Evolutionary conservation across 92 coral and sea anemone species (phyloP).

Genomic region (Desmophyllum pertusum): DNA sequence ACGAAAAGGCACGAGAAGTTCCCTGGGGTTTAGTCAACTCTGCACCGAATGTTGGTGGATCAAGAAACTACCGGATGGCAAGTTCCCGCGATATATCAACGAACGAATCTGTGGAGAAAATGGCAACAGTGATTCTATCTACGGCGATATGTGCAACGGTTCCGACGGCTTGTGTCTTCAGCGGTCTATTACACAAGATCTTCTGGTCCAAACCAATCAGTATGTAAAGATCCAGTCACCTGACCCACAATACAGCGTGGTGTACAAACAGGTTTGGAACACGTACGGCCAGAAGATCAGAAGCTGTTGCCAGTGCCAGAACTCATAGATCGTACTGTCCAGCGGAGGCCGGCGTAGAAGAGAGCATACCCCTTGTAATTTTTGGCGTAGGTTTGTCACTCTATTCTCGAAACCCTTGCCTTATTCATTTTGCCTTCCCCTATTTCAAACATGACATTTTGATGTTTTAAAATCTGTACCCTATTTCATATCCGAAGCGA

Average conservation of each 20-base stretch:
- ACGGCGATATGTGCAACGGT: neutral
- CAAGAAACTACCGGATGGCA: conserved; percentile 8
- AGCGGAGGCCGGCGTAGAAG: neutral
- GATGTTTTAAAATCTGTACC: neutral
- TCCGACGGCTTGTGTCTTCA: conserved; percentile 24
- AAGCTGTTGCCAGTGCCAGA: conserved; percentile 48
- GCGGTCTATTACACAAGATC: conserved; percentile 27
- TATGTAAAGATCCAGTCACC: conserved; percentile 30
- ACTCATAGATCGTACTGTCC: neutral
- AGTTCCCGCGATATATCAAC: conserved; percentile 22
- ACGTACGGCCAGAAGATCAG: conserved; percentile 36
- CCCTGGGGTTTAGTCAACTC: conserved; percentile 8
- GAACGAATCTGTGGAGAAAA: conserved; percentile 28
- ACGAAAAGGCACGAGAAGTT: neutral
- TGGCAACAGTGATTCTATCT: neutral
- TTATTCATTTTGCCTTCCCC: neutral
- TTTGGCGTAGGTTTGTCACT: too few relatives aligned
- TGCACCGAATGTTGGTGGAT: conserved; percentile 40
- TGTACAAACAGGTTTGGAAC: conserved; percentile 30
- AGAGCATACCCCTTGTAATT: too few relatives aligned
- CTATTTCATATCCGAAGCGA: neutral
- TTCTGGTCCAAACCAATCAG: conserved; percentile 25
- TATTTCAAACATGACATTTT: neutral
- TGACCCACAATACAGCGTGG: conserved; percentile 33
- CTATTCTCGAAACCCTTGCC: neutral